Base-by-base conservation (phyloP, 2,888 invertebrate species). In the Automeris io region DNA sequence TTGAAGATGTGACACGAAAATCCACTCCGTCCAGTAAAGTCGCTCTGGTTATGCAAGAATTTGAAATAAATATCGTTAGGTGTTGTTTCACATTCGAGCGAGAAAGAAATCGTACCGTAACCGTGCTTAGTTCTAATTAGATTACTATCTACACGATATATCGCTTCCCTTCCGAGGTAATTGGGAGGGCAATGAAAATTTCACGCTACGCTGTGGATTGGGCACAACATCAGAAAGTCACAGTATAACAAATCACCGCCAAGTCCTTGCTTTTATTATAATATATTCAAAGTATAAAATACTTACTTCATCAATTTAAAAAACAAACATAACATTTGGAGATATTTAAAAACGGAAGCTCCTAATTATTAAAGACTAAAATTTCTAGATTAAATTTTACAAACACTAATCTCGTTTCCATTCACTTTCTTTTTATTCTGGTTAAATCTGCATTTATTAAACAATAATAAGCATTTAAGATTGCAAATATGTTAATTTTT, bases 61-160 rank as follows among this genome's bases (percentile, higher is more conserved):
- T 37, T 32, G 29, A 22, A 37, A 37, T 12, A 18, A 31, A 35
- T 29, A 13, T 29, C 13, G 18, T 37, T 31, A 29, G 29, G 29
- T 18, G 37, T 32, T 37, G 37, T 37, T 37, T 31, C 37, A 37
- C 37, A 32, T 37, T 37, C 18, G 32, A 31, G 23, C 31, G 37
- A 37, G 49, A 54, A 49, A 50, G 53, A 59, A 57, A 57, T 50
- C 53, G 53, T 47, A 63, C 52, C 63, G 62, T 60, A 57, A 61
- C 52, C 43, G 38, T 29, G 33, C 45, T 48, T 47, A 52, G 49
- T 48, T 66, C 59, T 60, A 62, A 69, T 66, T 59, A 66, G 70
- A 70, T 67, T 61, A 59, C 49, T 59, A 70, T 70, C 69, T 51
- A 45, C 50, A 57, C 53, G 57, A 70, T 62, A 65, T 69, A 70